Conservation (phyloP, 2,113 vertebrate species). For the Melanerpes aurifrons region DNA sequence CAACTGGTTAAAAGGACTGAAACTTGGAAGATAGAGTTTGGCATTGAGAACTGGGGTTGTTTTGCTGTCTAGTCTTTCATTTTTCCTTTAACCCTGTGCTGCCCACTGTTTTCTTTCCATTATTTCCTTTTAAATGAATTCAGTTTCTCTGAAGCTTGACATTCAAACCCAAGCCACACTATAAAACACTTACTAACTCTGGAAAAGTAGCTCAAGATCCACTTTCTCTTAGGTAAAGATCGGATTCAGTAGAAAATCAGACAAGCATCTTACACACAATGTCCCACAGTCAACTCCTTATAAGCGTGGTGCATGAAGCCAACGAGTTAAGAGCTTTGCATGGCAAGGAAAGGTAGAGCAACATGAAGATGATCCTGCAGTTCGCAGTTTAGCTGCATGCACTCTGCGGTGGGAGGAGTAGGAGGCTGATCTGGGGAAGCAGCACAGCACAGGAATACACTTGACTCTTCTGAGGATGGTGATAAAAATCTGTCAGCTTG, state of each 20-base stretch:
- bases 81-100: neutral
- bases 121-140: neutral
- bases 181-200: neutral
- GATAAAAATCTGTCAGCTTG: slow-evolving; percentile 66
- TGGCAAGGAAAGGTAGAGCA: neutral
- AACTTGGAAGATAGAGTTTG: neutral
- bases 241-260: neutral
- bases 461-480: slow-evolving; percentile 53
- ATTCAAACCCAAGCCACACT: neutral
- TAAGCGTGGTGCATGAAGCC: neutral
- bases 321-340: slow-evolving; percentile 25
- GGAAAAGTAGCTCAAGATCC: slow-evolving; percentile 8
- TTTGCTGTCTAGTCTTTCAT: neutral
- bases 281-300: neutral
- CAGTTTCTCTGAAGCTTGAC: neutral
- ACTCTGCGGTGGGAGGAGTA: slow-evolving; percentile 58
- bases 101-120: neutral
- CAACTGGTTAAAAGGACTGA: neutral
- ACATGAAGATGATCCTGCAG: slow-evolving; percentile 30
- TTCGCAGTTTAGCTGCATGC: slow-evolving; percentile 25
- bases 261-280: neutral
- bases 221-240: neutral
- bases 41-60: accelerated
- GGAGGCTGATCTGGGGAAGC: slow-evolving; percentile 55
- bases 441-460: slow-evolving; percentile 46